Evolutionary conservation across 2,113 vertebrate genomes (phyloP).

Genomic region (Phoenicopterus ruber): DNA sequence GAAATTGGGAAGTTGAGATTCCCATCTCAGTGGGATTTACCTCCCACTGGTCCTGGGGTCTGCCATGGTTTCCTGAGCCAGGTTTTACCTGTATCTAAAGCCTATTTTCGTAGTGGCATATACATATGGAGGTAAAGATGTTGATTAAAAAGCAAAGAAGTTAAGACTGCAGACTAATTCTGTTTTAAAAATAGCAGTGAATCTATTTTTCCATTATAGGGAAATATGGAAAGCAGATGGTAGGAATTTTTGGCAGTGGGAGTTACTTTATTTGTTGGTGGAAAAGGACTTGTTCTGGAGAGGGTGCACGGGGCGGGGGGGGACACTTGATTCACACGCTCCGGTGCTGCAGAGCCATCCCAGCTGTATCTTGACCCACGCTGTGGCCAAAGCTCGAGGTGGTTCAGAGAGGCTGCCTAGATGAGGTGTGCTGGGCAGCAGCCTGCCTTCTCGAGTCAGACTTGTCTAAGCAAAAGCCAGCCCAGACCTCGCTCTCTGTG

Average conservation of each 20-base stretch:
- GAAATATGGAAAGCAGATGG: constrained; percentile 35
- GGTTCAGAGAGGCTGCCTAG: not conserved
- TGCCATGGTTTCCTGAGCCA: not conserved
- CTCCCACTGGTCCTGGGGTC: not conserved
- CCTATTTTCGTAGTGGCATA: not conserved
- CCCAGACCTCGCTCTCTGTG: not conserved
- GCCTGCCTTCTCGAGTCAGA: fast-evolving
- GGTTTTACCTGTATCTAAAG: not conserved
- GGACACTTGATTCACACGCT: fast-evolving
- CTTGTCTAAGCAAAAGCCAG: not conserved
- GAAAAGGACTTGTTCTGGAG: not conserved
- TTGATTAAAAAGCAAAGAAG: constrained; percentile 2
- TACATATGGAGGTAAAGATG: not conserved
- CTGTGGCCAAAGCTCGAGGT: not conserved
- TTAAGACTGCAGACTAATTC: not conserved
- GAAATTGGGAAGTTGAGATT: not conserved
- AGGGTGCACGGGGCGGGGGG: not conserved
- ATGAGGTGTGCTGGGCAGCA: not conserved
- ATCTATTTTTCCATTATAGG: constrained; percentile 24
- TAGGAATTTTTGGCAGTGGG: not conserved
- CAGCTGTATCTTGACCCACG: not conserved
- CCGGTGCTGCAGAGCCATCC: not conserved
- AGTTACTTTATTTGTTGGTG: not conserved
- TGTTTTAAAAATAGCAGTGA: not conserved
- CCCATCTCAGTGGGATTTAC: not conserved